These are phyloP conservation scores for Cantharis rufa DNA, from an alignment of 2,888 invertebrate genomes.

Conservation along the genomic window DNA sequence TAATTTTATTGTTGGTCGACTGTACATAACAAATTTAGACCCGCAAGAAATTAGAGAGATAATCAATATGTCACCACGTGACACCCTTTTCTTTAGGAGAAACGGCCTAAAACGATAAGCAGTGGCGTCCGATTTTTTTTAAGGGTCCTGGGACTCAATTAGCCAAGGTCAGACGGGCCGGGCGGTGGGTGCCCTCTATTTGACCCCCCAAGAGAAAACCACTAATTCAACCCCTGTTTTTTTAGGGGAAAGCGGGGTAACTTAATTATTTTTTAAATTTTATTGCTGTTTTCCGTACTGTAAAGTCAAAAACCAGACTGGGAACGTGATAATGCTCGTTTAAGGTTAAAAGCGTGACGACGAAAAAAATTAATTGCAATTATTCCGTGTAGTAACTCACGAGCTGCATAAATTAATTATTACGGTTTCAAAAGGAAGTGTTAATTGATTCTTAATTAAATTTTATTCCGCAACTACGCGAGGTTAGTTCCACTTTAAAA, in stretches of 20 bases:
- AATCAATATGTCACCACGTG: background rate
- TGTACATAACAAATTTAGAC: background rate
- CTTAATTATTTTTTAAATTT: background rate
- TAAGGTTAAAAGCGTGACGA: background rate
- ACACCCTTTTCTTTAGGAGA: background rate
- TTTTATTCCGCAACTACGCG: background rate
- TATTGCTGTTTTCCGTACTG: background rate
- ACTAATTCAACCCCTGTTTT: background rate
- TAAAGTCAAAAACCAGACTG: background rate
- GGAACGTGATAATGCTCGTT: background rate
- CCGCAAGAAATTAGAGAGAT: background rate
- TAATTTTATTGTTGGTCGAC: background rate
- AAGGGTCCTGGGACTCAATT: background rate
- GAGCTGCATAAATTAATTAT: background rate
- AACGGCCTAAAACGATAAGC: background rate
- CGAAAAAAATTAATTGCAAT: background rate
- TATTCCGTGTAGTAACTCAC: background rate
- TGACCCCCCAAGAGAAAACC: background rate
- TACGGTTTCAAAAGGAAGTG: background rate
- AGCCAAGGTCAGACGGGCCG: background rate
- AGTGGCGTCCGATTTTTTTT: background rate
- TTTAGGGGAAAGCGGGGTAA: background rate
- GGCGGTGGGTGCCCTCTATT: background rate
- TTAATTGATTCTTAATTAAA: background rate
- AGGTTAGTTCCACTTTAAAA: background rate